These are phyloP conservation scores for Thalassophryne amazonica DNA, from an alignment of 2,797 vertebrate genomes.

Conservation along the genomic window DNA sequence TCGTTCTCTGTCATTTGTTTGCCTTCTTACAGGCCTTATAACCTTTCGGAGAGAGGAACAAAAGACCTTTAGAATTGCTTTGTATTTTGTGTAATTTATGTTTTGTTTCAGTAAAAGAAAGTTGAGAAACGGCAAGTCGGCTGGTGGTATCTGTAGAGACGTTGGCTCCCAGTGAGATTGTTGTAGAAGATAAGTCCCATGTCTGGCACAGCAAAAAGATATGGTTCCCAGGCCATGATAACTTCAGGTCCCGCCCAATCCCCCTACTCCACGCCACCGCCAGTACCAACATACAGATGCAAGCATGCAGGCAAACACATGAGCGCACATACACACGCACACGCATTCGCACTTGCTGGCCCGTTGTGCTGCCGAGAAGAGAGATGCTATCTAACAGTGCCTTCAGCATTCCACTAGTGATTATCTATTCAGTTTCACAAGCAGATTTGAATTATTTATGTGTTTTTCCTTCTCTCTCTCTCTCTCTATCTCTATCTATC, in stretches of 20 bases:
- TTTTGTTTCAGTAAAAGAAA: slow-evolving; percentile 70
- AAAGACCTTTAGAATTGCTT: slow-evolving; percentile 66
- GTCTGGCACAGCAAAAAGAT: slow-evolving; percentile 59
- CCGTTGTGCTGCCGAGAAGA: slow-evolving; percentile 74
- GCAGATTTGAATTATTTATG: slow-evolving; percentile 75
- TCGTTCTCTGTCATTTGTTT: slow-evolving; percentile 72
- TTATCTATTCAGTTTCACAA: slow-evolving; percentile 77
- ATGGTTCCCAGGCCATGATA: slow-evolving; percentile 72
- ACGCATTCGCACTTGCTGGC: slow-evolving; percentile 59
- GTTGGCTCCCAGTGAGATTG: slow-evolving; percentile 60
- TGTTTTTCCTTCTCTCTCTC: slow-evolving; percentile 57
- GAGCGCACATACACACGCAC: slow-evolving; percentile 21
- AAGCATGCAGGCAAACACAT: slow-evolving; percentile 38
- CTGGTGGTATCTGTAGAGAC: slow-evolving; percentile 70
- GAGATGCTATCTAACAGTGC: slow-evolving; percentile 80
- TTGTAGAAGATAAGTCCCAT: slow-evolving; percentile 49
- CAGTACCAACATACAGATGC: slow-evolving; percentile 28
- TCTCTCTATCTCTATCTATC: slow-evolving; percentile 23
- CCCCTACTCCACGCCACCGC: slow-evolving; percentile 18
- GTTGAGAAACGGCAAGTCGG: slow-evolving; percentile 64
- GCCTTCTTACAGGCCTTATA: slow-evolving; percentile 71
- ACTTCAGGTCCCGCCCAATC: slow-evolving; percentile 69
- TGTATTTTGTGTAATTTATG: slow-evolving; percentile 72
- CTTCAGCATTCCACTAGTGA: slow-evolving; percentile 80
- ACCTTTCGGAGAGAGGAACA: slow-evolving; percentile 53